Percentiles rank a stretch among this genome's conserved stretches.
These are phyloP conservation scores for Spinus olivaceus DNA, from an alignment of 2,797 vertebrate genomes.

Conservation along the genomic window DNA sequence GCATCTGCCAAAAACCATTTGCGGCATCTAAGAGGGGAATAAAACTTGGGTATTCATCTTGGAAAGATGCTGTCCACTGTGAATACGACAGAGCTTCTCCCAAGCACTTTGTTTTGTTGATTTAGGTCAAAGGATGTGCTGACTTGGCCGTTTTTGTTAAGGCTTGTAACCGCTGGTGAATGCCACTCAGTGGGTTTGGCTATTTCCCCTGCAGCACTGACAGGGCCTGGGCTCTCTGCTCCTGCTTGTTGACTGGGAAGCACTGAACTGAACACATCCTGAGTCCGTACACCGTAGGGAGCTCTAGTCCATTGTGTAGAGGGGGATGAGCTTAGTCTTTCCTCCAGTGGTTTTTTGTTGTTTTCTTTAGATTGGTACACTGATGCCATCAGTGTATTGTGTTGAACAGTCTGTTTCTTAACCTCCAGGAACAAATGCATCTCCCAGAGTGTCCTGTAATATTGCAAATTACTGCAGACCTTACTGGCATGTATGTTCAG, in stretches of 20 bases:
- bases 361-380: neutral
- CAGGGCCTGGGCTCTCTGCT: neutral
- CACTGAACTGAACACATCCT: neutral
- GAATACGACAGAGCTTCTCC: slow-evolving; percentile 8
- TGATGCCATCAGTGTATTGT: accelerated
- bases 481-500: neutral
- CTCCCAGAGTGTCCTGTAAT: neutral
- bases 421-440: neutral
- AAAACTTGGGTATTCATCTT: slow-evolving; percentile 52
- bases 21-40: slow-evolving; percentile 29
- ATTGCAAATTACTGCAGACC: neutral
- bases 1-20: slow-evolving; percentile 62
- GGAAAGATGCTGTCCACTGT: slow-evolving; percentile 43
- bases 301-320: neutral
- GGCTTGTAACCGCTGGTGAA: neutral
- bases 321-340: neutral
- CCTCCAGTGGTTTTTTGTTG: neutral
- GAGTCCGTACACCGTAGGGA: neutral
- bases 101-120: slow-evolving; percentile 22
- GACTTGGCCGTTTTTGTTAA: neutral
- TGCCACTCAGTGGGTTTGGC: neutral
- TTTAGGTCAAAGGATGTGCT: slow-evolving; percentile 54
- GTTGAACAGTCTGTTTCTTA: neutral
- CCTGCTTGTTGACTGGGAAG: neutral
- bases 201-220: neutral